A percentile compares a stretch with the other conserved stretches of the same genome.
Evolutionary conservation across 2,888 invertebrate genomes (phyloP).

Genomic region (Falcaria lacertinaria): DNA sequence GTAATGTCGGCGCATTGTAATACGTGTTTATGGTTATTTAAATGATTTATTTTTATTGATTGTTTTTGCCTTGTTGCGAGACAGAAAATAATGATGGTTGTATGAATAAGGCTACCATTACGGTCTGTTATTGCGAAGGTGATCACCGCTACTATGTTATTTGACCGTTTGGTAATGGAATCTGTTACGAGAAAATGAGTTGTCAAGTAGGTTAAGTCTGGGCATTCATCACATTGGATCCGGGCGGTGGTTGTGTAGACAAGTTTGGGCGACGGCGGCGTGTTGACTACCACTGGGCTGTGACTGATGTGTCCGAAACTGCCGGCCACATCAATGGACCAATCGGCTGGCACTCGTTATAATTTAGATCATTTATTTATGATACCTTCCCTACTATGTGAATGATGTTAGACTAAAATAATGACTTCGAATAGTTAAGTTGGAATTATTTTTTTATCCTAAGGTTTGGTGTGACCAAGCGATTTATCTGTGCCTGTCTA

Average conservation of each 20-base stretch:
- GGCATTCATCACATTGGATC: constrained; percentile 58
- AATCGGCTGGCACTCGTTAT: neutral
- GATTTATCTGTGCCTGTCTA: too few species aligned
- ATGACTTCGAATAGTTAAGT: too few species aligned
- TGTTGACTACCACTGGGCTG: constrained; percentile 23
- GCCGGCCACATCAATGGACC: constrained; percentile 23
- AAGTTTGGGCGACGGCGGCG: constrained; percentile 22
- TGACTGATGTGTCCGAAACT: constrained; percentile 35
- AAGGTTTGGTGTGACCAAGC: too few species aligned
- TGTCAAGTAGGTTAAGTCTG: constrained; percentile 61
- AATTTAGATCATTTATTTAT: neutral
- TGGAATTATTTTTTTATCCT: too few species aligned
- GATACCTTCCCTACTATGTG: neutral
- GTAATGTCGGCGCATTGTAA: constrained; percentile 77
- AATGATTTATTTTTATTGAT: constrained; percentile 81
- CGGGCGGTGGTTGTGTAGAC: constrained; percentile 35
- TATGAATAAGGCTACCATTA: constrained; percentile 74
- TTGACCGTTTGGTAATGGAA: constrained; percentile 71
- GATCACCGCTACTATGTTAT: constrained; percentile 67
- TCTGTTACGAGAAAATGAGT: constrained; percentile 74
- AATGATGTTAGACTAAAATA: neutral
- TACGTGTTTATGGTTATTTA: constrained; percentile 79
- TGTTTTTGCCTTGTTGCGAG: constrained; percentile 78
- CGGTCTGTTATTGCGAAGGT: constrained; percentile 66
- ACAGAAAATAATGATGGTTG: constrained; percentile 77